These are phyloP conservation scores for Gambusia yucatana DNA, from an alignment of 2,797 vertebrate genomes.

Conservation along the genomic window DNA sequence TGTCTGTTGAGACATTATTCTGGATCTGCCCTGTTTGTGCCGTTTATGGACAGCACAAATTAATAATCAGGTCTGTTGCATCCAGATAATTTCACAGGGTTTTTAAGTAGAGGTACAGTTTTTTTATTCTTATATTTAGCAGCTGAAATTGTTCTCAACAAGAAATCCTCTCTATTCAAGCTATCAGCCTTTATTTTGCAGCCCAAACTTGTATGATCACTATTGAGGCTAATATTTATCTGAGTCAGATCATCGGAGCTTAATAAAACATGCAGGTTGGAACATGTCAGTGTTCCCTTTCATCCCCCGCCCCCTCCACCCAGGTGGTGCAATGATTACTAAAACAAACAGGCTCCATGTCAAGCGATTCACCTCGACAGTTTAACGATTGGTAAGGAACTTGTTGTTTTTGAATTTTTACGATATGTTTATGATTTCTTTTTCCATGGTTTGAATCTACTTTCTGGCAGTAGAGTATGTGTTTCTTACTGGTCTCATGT, in stretches of 20 bases:
- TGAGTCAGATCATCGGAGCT: constrained; percentile 37
- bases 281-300: constrained; percentile 43
- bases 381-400: constrained; percentile 45
- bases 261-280: constrained; percentile 47
- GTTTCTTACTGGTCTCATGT: constrained; percentile 27
- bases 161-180: not conserved
- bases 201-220: constrained; percentile 8
- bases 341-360: constrained; percentile 37
- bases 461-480: constrained; percentile 39
- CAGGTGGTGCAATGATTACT: constrained; percentile 59
- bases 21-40: not conserved
- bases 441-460: constrained; percentile 50
- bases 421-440: constrained; percentile 8
- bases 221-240: constrained; percentile 12
- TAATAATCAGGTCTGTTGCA: not conserved
- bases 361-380: constrained; percentile 28
- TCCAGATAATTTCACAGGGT: not conserved
- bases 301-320: constrained; percentile 10
- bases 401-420: constrained; percentile 14
- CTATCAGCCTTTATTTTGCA: not conserved
- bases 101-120: not conserved
- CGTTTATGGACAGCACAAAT: not conserved
- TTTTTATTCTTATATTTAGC: not conserved
- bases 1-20: not conserved
- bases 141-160: not conserved